phyloP scores from a whole-genome alignment of 53 echinoderm and acorn worm genomes.

The Pentamera pediparva region DNA sequence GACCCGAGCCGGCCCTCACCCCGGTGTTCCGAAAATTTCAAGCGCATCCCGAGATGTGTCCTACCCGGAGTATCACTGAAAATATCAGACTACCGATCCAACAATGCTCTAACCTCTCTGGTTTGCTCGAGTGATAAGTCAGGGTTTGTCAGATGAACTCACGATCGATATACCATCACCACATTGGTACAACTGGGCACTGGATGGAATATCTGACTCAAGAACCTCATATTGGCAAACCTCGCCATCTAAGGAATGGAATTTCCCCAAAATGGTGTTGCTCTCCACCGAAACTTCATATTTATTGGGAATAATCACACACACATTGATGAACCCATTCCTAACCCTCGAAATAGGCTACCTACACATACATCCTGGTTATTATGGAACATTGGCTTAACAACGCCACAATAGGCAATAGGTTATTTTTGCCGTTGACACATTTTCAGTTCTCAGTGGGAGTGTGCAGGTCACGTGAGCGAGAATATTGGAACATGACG shows the following conservation, averaged over 20 bases:
- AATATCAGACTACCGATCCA: not conserved
- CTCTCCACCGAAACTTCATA: not conserved
- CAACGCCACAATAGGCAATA: not conserved
- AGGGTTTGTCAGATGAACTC: not conserved
- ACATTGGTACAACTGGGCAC: no score
- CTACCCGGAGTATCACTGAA: not conserved
- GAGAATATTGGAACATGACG: not conserved
- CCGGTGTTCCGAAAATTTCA: no score
- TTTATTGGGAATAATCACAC: not conserved
- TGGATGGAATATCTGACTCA: not conserved
- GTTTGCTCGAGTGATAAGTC: not conserved
- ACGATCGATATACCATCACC: not conserved
- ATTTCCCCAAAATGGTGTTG: not conserved
- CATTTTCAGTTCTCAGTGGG: not conserved
- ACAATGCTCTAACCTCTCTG: not conserved
- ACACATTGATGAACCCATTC: not conserved
- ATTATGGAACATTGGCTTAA: not conserved
- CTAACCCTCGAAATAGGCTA: not conserved
- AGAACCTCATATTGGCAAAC: not conserved
- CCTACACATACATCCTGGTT: not conserved
- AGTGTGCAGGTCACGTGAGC: not conserved
- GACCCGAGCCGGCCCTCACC: no score
- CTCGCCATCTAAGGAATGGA: not conserved
- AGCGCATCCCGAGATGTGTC: not conserved
- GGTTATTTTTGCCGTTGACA: not conserved